These are phyloP conservation scores for Pentalonia nigronervosa DNA, from an alignment of 1,140 invertebrate species.

Conservation along the genomic window DNA sequence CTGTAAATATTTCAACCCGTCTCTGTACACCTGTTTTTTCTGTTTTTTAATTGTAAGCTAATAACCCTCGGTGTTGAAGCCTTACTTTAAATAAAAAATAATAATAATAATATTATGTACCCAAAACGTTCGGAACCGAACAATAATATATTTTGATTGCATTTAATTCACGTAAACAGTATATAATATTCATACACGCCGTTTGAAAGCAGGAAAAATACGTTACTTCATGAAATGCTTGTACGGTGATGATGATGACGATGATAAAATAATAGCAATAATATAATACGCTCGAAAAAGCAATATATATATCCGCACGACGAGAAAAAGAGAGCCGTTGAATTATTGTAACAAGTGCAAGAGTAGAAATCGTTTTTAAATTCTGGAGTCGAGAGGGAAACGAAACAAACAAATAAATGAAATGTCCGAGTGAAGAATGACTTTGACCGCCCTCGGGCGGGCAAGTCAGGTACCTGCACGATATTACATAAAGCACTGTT, in stretches of 20 bases:
- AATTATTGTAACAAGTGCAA: background rate
- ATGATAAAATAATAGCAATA: too few relatives aligned
- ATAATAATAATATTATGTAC: background rate
- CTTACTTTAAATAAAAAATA: background rate
- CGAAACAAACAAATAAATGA: background rate
- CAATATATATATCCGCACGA: background rate
- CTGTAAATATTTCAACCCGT: too few relatives aligned
- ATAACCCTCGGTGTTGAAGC: too few relatives aligned
- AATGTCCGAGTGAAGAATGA: background rate
- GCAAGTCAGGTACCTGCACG: too few relatives aligned
- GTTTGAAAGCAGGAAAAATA: background rate
- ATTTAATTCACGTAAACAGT: background rate
- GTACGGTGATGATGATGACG: background rate
- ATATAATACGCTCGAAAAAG: background rate
- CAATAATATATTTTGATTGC: background rate
- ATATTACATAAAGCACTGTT: too few relatives aligned
- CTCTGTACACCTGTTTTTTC: too few relatives aligned
- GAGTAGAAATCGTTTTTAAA: background rate
- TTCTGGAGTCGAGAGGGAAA: background rate
- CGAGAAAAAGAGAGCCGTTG: background rate
- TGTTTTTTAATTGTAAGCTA: too few relatives aligned
- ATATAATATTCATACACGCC: background rate
- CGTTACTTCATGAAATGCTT: background rate
- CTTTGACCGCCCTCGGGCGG: background rate
- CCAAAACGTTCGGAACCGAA: background rate